Conservation (phyloP, 2,113 vertebrate genomes). For the Astur gentilis region DNA sequence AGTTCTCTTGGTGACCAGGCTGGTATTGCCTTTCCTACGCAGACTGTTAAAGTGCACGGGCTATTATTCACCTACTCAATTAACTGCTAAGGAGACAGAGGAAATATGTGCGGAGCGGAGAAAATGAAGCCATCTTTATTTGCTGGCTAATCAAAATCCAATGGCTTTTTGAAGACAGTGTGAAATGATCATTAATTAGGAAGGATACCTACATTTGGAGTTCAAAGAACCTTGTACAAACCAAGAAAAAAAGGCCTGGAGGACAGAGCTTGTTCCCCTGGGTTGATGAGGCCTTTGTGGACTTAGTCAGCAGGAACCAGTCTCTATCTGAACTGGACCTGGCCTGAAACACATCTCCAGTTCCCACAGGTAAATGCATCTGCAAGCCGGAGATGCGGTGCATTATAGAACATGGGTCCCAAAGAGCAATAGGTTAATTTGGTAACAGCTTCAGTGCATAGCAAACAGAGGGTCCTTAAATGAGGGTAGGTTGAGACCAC, state of each 20-base stretch:
- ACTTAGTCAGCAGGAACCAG: background rate
- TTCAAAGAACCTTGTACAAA: slow-evolving; percentile 69
- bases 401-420: background rate
- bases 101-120: slow-evolving; percentile 72
- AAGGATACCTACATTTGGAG: slow-evolving; percentile 74
- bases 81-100: slow-evolving; percentile 83
- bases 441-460: background rate
- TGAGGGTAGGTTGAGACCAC: background rate
- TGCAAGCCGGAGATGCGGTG: background rate
- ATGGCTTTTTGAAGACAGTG: slow-evolving; percentile 75
- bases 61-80: slow-evolving; percentile 87
- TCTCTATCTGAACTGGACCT: background rate
- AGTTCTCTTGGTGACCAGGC: slow-evolving; percentile 71
- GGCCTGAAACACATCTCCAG: background rate
- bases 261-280: background rate
- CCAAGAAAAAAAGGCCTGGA: slow-evolving; percentile 56
- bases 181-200: slow-evolving; percentile 86
- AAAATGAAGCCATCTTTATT: slow-evolving; percentile 70
- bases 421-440: background rate
- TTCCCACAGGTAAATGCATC: background rate
- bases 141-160: slow-evolving; percentile 80
- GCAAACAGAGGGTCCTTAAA: background rate
- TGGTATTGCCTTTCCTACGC: slow-evolving; percentile 58
- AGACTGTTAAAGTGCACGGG: background rate
- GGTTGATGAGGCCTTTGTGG: background rate